Base-by-base conservation (phyloP, 2,797 vertebrate species). In the Crotalus adamanteus region DNA sequence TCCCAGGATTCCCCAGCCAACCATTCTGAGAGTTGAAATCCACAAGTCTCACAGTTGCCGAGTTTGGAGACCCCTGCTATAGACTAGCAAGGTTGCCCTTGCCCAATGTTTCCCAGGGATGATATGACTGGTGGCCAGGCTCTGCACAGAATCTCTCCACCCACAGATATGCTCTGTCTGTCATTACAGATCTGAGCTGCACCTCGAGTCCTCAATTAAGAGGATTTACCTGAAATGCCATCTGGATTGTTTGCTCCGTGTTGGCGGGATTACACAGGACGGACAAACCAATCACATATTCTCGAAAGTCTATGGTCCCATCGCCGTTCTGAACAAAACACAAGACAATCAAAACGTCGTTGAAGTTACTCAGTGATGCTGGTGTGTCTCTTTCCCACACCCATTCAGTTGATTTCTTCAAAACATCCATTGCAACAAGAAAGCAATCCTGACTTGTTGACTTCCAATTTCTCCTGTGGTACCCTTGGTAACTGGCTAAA, bases 261-360 rank as follows among this genome's bases (percentile, higher is more conserved):
- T 99, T 99, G 28, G 99, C 98, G 55, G 99, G 99, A 94, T 98
- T 98, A 96, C 99, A 99, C 87, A 99, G 95, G 93, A 99, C 98
- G 60, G 98, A 98, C 96, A 99, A 98, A n/a, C 99, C 99, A 47
- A 99, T 99, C 4, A 99, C 99, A 51, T 99, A 99, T 96, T 99
- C 99, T 96, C 99, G 98, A 97, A 99, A 99, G 97, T 99, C 99
- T 1, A 99, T 99, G 94, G 98, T 99, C 96, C 99, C 99, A 47
- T 99, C 99, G 25, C 98, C 97, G 51, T 99, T 97, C 99, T 99
- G 97, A 14, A 94, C 87, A 93, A 93, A 42, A 95, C 0, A 6
- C 88, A 94, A 0, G 37, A 91, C 59, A 90, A 53, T 83, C 87
- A 94, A 89, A 86, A 65, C 5, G 16, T 92, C 16, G 20, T 16